Evolutionary conservation across 1,140 invertebrate species (phyloP).

Genomic region (Leptinotarsa undecemlineata): DNA sequence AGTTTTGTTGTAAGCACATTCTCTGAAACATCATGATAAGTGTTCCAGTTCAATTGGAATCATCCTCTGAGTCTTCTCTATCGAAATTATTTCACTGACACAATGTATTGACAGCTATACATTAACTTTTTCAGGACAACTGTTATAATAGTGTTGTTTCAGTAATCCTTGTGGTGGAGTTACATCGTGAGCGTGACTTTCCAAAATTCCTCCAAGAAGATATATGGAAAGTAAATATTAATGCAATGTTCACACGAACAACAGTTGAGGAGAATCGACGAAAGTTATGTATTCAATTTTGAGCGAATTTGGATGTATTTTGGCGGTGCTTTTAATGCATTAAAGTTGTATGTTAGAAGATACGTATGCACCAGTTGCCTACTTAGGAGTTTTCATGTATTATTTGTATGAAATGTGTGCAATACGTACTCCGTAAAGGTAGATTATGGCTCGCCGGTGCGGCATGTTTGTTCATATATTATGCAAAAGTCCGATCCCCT

Average conservation of each 20-base stretch:
- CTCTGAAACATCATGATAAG: too few species aligned
- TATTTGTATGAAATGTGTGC: conserved; percentile 8
- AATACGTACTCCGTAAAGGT: conserved; percentile 3
- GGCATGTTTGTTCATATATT: conserved; percentile 3
- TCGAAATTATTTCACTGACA: too few species aligned
- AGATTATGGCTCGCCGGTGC: background rate
- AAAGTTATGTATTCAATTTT: background rate
- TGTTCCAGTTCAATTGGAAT: too few species aligned
- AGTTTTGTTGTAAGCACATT: too few species aligned
- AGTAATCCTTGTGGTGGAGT: too few species aligned
- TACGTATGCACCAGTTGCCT: background rate
- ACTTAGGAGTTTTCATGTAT: background rate
- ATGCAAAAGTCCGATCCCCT: conserved; percentile 1
- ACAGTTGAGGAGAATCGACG: background rate
- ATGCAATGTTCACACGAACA: conserved; percentile 1
- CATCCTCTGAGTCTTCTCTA: too few species aligned
- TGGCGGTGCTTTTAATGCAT: background rate
- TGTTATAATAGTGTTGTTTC: too few species aligned
- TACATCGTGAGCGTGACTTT: background rate
- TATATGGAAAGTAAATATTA: background rate
- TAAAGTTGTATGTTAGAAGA: background rate
- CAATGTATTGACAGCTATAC: too few species aligned
- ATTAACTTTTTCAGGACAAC: too few species aligned
- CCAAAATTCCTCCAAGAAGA: background rate
- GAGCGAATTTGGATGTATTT: background rate